These are phyloP conservation scores for Anguilla marmorata DNA, from an alignment of 2,797 vertebrate species.

Conservation along the genomic window DNA sequence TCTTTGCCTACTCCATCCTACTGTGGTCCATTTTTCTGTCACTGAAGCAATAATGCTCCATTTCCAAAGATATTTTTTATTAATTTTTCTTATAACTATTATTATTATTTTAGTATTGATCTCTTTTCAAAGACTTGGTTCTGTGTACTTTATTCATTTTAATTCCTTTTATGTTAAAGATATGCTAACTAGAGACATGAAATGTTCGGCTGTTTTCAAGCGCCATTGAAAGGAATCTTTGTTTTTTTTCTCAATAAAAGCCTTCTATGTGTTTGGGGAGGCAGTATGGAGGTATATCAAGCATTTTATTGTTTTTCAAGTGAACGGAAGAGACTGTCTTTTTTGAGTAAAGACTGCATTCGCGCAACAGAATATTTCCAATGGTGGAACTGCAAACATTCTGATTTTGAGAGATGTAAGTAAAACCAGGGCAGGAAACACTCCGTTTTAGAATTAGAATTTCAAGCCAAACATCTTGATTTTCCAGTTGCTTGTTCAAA, in stretches of 20 bases:
- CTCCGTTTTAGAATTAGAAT: neutral
- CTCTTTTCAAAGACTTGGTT: conserved; percentile 23
- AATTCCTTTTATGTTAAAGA: neutral
- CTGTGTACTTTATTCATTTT: conserved; percentile 17
- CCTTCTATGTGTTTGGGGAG: neutral
- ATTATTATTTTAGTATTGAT: conserved; percentile 1
- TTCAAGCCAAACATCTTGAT: neutral
- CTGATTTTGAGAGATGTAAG: neutral
- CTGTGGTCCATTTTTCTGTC: conserved; percentile 40
- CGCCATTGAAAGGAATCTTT: neutral
- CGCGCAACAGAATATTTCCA: neutral
- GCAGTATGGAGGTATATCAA: neutral
- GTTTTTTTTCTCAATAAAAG: neutral
- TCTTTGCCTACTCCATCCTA: conserved; percentile 28
- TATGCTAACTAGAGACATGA: conserved; percentile 14
- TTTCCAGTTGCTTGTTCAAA: neutral
- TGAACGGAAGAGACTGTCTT: neutral
- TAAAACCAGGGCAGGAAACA: neutral
- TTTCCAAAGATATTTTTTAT: conserved; percentile 54
- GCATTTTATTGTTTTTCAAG: neutral
- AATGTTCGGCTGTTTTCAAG: neutral
- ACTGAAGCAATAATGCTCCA: conserved; percentile 53
- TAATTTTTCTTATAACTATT: conserved; percentile 24
- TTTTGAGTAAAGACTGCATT: neutral
- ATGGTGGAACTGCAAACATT: neutral